Evolutionary conservation across 2,888 invertebrate species (phyloP).

Genomic region (Rhogogaster chlorosoma): DNA sequence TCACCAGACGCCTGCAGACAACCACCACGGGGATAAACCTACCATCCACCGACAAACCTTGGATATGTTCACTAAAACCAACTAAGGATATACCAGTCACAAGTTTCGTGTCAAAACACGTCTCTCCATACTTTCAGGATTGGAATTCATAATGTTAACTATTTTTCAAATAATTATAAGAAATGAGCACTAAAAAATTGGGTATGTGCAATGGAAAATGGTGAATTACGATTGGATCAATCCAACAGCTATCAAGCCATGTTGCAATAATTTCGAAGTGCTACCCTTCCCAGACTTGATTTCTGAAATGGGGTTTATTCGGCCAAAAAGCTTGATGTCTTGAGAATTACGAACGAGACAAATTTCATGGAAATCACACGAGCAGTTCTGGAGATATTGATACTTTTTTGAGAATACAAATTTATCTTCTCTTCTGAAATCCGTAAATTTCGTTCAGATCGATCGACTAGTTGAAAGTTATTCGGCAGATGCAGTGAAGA

Average conservation of each 20-base stretch:
- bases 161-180: not conserved
- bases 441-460: not conserved
- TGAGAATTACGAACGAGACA: not conserved
- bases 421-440: not conserved
- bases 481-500: not conserved
- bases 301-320: not conserved
- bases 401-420: not conserved
- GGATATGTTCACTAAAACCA: not conserved
- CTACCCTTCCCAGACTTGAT: not conserved
- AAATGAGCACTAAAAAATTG: not conserved
- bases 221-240: not conserved
- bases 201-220: not conserved
- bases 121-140: not conserved
- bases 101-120: conserved; percentile 45
- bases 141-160: not conserved
- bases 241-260: not conserved
- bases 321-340: not conserved
- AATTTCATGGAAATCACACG: not conserved
- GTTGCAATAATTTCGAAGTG: not conserved
- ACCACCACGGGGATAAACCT: not conserved
- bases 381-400: not conserved
- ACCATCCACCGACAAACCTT: conserved; percentile 22
- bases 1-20: not conserved
- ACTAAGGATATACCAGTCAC: conserved; percentile 41
- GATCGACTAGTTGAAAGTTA: not conserved